Percentiles rank a stretch among this genome's conserved stretches.
These are phyloP conservation scores for Channa argus DNA, from an alignment of 2,113 vertebrate genomes.

Conservation along the genomic window DNA sequence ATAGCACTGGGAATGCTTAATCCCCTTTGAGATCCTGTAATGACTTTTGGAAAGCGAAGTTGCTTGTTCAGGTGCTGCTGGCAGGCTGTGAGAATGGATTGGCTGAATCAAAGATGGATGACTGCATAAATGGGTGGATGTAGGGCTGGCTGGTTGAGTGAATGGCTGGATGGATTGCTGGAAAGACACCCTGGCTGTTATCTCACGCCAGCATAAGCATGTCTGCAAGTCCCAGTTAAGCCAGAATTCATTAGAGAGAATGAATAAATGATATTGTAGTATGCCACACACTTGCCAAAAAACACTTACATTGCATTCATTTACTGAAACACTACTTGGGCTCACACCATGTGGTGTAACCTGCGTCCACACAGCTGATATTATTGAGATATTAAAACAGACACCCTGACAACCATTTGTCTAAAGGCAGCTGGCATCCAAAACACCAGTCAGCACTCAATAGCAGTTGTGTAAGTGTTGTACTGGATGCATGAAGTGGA, in stretches of 20 bases:
- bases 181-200: conserved; percentile 27
- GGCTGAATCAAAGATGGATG: conserved; percentile 4
- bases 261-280: not conserved
- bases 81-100: conserved; percentile 1
- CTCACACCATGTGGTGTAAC: not conserved
- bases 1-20: no score
- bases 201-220: conserved; percentile 1
- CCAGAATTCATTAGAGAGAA: conserved; percentile 28
- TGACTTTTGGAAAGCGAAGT: not conserved
- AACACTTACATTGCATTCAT: not conserved
- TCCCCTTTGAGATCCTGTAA: not conserved
- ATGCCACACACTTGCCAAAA: not conserved
- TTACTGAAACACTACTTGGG: conserved; percentile 4
- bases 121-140: conserved; percentile 32
- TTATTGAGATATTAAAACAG: not conserved
- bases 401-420: not conserved
- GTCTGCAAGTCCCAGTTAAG: not conserved
- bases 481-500: not conserved
- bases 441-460: conserved; percentile 11
- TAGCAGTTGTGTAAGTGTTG: not conserved
- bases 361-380: conserved; percentile 4
- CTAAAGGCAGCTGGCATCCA: conserved; percentile 3
- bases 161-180: conserved; percentile 27
- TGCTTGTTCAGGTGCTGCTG: conserved; percentile 16
- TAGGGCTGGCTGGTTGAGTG: conserved; percentile 23